Conservation (phyloP, 2,113 vertebrate genomes). For the Casuarius casuarius region DNA sequence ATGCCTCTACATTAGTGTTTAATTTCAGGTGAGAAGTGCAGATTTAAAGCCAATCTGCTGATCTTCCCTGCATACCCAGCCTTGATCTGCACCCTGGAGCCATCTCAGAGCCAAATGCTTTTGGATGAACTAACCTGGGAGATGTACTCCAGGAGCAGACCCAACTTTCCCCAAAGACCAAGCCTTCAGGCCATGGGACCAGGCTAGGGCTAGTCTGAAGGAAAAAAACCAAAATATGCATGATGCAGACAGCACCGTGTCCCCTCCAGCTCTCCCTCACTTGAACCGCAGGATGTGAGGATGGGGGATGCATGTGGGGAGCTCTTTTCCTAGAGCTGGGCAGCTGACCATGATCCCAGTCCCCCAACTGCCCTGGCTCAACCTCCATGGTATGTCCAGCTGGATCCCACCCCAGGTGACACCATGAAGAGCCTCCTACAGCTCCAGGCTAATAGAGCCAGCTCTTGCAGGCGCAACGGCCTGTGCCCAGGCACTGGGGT, state of each 20-base stretch:
- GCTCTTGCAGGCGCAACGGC: not conserved
- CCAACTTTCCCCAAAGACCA: not conserved
- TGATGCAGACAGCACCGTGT: not conserved
- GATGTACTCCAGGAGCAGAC: not conserved
- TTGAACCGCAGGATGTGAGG: not conserved
- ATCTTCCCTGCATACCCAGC: not conserved
- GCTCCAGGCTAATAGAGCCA: too few species aligned
- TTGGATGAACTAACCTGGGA: not conserved
- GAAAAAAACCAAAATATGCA: fast-evolving
- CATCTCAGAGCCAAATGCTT: not conserved
- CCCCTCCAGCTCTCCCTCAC: not conserved
- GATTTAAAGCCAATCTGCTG: not conserved
- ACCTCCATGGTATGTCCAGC: not conserved
- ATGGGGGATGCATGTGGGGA: not conserved
- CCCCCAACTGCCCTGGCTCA: not conserved
- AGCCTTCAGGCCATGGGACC: not conserved
- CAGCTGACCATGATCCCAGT: not conserved
- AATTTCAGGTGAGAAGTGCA: not conserved
- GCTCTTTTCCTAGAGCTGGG: not conserved
- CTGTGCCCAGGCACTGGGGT: too few species aligned
- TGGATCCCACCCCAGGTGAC: not conserved
- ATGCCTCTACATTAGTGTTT: not conserved
- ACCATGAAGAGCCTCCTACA: not conserved
- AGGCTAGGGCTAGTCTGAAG: not conserved
- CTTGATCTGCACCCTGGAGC: not conserved